phyloP scores from a whole-genome alignment of 2,888 invertebrate species.

The Megaustenia siamemsis region DNA sequence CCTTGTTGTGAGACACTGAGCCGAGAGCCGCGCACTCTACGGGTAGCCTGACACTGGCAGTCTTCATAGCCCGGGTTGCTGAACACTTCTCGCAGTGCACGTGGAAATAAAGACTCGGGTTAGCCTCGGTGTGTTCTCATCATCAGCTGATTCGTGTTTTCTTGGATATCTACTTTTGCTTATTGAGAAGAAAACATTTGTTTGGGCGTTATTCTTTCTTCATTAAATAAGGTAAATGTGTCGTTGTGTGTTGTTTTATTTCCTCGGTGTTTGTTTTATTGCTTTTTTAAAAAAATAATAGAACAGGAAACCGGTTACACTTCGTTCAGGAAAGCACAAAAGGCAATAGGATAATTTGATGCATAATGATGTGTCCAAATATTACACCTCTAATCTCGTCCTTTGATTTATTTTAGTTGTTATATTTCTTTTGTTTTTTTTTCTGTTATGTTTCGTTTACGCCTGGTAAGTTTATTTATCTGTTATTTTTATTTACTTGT shows the following conservation, averaged over 20 bases:
- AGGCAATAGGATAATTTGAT: no score
- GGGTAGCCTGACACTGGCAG: neutral
- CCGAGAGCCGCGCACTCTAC: slow-evolving; percentile 1
- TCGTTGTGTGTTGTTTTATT: neutral
- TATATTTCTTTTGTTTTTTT: no score
- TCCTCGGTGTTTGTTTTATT: neutral
- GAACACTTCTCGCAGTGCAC: neutral
- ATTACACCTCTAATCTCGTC: no score
- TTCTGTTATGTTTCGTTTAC: no score
- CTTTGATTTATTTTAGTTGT: no score
- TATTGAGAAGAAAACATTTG: neutral
- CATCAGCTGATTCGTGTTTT: slow-evolving; percentile 3
- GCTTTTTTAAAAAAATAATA: no score
- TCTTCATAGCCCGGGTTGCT: neutral
- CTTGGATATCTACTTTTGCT: slow-evolving; percentile 3
- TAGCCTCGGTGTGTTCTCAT: neutral
- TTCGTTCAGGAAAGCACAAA: no score
- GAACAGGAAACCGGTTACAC: no score
- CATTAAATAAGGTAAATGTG: neutral
- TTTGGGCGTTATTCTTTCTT: neutral
- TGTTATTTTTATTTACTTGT: no score
- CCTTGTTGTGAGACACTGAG: slow-evolving; percentile 1
- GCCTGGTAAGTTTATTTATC: no score
- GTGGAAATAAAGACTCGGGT: neutral
- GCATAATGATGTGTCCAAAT: no score